Evolutionary conservation across 2,797 vertebrate genomes (phyloP).

Genomic region (Sebastes hubbsi): DNA sequence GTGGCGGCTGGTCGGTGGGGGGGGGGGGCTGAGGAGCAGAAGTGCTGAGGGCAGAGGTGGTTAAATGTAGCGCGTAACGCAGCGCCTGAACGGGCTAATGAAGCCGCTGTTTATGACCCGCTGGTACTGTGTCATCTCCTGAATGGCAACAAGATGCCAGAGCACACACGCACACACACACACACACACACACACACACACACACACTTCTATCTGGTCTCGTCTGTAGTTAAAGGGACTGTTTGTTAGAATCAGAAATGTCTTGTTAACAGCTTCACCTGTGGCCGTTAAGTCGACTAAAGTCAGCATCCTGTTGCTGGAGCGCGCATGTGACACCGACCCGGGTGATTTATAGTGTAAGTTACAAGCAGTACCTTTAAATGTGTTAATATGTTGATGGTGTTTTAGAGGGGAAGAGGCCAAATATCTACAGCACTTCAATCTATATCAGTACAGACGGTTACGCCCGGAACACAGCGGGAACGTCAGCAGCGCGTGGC

Average conservation of each 20-base stretch:
- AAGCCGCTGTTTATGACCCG: conserved; percentile 89
- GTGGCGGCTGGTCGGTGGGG: conserved; percentile 85
- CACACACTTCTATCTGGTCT: background rate
- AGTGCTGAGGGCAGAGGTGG: conserved; percentile 81
- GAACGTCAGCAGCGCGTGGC: too few species aligned
- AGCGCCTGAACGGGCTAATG: conserved; percentile 90
- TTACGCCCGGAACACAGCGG: too few species aligned
- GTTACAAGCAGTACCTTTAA: background rate
- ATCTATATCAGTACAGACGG: background rate
- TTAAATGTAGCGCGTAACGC: conserved; percentile 89
- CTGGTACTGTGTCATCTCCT: conserved; percentile 84
- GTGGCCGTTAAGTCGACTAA: too few species aligned
- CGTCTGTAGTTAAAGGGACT: background rate
- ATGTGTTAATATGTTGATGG: conserved; percentile 1
- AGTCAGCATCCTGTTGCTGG: too few species aligned
- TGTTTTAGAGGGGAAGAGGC: background rate
- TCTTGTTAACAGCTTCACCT: too few species aligned
- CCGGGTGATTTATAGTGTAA: too few species aligned
- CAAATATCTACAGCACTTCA: too few species aligned
- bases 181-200: background rate
- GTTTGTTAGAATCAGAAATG: too few species aligned
- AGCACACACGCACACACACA: conserved; percentile 1
- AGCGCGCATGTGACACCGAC: too few species aligned
- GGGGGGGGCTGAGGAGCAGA: conserved; percentile 58
- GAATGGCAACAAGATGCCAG: conserved; percentile 78